Base-by-base conservation (phyloP, 23 tunicate species). In the Trididemnum miniatum region DNA sequence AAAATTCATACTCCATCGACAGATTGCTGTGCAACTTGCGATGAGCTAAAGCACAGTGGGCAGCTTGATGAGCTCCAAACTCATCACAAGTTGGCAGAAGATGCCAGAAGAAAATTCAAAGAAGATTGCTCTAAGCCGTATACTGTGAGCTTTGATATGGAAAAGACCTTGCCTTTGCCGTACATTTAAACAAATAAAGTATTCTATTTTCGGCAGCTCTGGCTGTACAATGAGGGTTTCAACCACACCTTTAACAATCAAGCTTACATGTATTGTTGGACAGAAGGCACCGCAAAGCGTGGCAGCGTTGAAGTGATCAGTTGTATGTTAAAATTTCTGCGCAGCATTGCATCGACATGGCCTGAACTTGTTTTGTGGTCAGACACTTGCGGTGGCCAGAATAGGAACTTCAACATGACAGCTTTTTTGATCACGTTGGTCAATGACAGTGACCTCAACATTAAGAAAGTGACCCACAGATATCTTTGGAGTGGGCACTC, bases 401-500 rank as follows among this genome's bases (percentile, higher is more conserved):
- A 69, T 22, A 35, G 38, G 37, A 30, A 69, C 38, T 12, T 69
- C 75, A 69, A 69, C 25, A 69, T 69, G 39, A 34, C 40, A 5
- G 38, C 75, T 12, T 69, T 69, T 32, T 24, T 69, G 39, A 69
- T 69, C 12, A 12, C 75, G 7, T 12, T 69, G 7, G 75, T 69
- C 3, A 62, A 62, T 62, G 75, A 69, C 25, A 34, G 25, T 37
- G 9, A 32, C 39, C 36, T 3, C 40, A 69, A 31, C 75, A 31
- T 69, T 31, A 69, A 69, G 37, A 69, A 69, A 69, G 25, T 69
- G 20, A 29, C 75, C 2, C 75, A 69, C 75, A 69, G 75, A 24
- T 69, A 12, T 32, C 20, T 69, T 5, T 69, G 75, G 75, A 69
- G 75, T 69, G 75, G 75, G 4, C 75, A 69, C 22, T 69, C 75